Evolutionary conservation across 2,113 vertebrate genomes (phyloP), one percentile per base, ranked within the genome.

Genomic region (Mustela lutreola): DNA sequence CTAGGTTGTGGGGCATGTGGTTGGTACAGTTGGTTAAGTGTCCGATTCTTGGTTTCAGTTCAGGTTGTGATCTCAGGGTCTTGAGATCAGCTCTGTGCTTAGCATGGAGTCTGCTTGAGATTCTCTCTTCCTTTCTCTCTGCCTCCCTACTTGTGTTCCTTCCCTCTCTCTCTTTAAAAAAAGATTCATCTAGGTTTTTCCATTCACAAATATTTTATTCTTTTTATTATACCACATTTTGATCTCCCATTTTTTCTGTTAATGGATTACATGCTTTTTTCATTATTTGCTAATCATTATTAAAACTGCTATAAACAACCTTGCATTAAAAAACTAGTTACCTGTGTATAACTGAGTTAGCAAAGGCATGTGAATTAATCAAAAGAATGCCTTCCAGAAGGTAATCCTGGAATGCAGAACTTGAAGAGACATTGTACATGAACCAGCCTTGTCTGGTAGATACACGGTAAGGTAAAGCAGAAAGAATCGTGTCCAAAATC

Each of bases 361-460:
- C 21, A 91, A 83, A 65, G 19, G 8, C 84, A 53, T 33, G n/a
- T 92, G 11, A 45, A 26, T 56, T 22, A 85, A 92, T 60, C 58
- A 48, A 92, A 97, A 97, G 80, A 93, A 50, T 26, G 86, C 11
- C 39, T 63, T 92, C 33, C 26, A 36, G 16, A 50, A 50, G 53
- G 14, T 53, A 81, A 73, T 33, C 10, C 78, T 97, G 45, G 67
- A 89, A 88, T 24, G 8, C 36, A 58, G 18, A 73, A 79, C 42
- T 58, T 60, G 22, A 78, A 78, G 58, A 78, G 7, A 42, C 12
- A 31, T 28, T 82, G 45, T 58, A 33, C 45, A 53, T 7, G 36
- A 75, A 36, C 5, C 26, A 56, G 21, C 70, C 58, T 45, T 89
- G 18, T 83, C 28, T 91, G 26, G 14, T 45, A 90, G 33, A 42